Conservation (phyloP, 2,888 invertebrate species). For the Fragum fragum region DNA sequence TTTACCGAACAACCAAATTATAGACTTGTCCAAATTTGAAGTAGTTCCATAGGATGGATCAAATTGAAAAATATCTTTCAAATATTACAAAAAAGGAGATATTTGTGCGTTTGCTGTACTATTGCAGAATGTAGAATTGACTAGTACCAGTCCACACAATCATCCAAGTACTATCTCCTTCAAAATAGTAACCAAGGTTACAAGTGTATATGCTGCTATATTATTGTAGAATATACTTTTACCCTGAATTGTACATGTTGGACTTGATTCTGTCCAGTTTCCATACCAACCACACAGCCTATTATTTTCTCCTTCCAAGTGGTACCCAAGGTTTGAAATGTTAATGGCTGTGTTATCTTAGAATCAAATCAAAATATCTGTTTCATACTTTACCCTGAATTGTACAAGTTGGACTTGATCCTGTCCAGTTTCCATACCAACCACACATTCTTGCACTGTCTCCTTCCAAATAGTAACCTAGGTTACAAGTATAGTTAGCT, state of each 20-base stretch:
- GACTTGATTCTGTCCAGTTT: conserved; percentile 18
- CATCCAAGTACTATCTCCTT: no score
- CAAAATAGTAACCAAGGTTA: no score
- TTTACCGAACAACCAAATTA: no score
- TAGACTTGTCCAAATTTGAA: no score
- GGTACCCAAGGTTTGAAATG: conserved; percentile 18
- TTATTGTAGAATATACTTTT: no score
- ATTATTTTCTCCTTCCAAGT: conserved; percentile 2
- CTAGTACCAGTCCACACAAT: no score
- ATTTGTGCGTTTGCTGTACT: no score
- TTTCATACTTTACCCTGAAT: background rate
- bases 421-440: conserved; percentile 35
- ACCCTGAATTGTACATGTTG: conserved; percentile 45
- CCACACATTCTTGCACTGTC: conserved; percentile 38
- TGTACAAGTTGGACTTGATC: conserved; percentile 40
- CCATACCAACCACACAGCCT: conserved; percentile 11
- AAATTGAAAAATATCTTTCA: no score
- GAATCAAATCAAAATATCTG: background rate
- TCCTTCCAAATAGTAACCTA: conserved; percentile 35
- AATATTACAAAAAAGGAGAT: no score
- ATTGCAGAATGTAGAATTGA: no score
- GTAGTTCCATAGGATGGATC: no score
- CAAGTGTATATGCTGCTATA: no score
- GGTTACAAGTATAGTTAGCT: conserved; percentile 14
- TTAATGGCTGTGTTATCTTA: background rate